Evolutionary conservation across 2,797 vertebrate species (phyloP).

Genomic region (Xerus rutilus): DNA sequence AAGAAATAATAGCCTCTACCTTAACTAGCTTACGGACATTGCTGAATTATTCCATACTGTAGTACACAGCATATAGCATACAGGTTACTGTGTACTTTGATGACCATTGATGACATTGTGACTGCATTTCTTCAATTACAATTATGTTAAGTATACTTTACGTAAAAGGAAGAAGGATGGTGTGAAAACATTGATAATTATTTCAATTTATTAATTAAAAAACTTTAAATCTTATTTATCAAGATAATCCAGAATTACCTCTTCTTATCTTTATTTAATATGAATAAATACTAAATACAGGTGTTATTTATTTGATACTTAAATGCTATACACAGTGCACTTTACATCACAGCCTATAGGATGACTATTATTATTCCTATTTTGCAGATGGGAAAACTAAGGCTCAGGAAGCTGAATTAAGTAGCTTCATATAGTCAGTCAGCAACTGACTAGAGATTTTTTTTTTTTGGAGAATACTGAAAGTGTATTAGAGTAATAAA

Average conservation of each 20-base stretch:
- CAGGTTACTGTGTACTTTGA: neutral
- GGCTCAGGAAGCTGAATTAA: neutral
- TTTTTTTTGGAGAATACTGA: no score
- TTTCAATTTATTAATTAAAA: conserved; percentile 42
- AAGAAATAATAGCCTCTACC: neutral
- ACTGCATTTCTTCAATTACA: neutral
- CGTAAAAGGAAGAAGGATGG: neutral
- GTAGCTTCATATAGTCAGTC: neutral
- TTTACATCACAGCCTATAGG: neutral
- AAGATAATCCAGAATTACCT: conserved; percentile 9
- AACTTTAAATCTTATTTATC: neutral
- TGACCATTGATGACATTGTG: neutral
- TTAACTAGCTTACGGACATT: neutral
- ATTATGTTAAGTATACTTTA: neutral
- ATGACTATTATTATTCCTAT: neutral
- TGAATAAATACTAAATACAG: conserved; percentile 31
- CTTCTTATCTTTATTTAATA: neutral
- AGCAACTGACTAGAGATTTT: neutral
- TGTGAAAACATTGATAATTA: neutral
- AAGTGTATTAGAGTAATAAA: neutral
- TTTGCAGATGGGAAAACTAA: neutral
- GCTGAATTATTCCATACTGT: neutral
- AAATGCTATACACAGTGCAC: neutral
- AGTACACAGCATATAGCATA: neutral
- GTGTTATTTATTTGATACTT: neutral